phyloP scores from a whole-genome alignment of 2,797 vertebrate genomes.

The Acipenser oxyrinchus region DNA sequence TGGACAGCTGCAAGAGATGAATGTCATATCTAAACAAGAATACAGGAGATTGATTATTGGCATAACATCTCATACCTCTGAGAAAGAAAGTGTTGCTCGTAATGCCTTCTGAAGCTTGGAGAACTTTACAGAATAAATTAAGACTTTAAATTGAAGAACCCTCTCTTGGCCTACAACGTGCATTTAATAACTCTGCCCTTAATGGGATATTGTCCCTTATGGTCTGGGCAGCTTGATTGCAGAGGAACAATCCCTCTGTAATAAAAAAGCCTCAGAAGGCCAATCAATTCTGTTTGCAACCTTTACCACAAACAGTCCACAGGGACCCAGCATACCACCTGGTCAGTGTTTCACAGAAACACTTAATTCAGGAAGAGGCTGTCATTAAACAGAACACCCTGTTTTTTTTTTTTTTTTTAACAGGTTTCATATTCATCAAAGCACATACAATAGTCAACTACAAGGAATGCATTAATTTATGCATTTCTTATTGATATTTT shows the following conservation, averaged over 20 bases:
- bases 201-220: constrained; percentile 41
- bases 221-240: constrained; percentile 33
- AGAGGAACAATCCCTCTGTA: constrained; percentile 42
- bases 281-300: constrained; percentile 49
- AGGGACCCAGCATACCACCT: constrained; percentile 39
- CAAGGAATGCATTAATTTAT: no score
- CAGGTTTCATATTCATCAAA: neutral
- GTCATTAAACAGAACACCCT: neutral
- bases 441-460: no score
- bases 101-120: constrained; percentile 11
- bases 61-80: constrained; percentile 23
- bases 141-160: constrained; percentile 26
- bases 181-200: constrained; percentile 29
- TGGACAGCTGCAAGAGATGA: neutral
- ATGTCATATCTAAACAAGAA: constrained; percentile 9
- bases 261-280: constrained; percentile 42
- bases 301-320: constrained; percentile 40
- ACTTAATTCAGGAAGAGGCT: neutral
- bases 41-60: constrained; percentile 14
- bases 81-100: constrained; percentile 16
- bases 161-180: constrained; percentile 23
- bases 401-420: neutral
- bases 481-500: no score
- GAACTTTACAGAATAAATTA: constrained; percentile 24
- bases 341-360: constrained; percentile 23